These are phyloP conservation scores for Diploscapter pachys DNA, from an alignment of 1,140 invertebrate species.

Conservation along the genomic window DNA sequence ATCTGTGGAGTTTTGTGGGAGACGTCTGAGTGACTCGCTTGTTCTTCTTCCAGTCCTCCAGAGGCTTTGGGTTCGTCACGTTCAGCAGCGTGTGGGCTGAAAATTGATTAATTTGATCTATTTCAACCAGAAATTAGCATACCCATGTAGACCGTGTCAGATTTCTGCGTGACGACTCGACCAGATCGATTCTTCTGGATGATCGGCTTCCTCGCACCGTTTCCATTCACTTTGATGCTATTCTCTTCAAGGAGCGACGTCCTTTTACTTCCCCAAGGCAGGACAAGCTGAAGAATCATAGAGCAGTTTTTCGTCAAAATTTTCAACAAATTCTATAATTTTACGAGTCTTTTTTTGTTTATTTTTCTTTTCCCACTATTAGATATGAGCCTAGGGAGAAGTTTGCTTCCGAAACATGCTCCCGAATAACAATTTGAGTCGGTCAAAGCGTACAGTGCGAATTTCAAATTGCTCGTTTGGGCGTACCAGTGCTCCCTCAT, in stretches of 20 bases:
- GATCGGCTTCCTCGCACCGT: background rate
- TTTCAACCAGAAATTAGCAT: background rate
- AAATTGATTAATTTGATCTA: background rate
- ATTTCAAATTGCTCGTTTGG: too few relatives aligned
- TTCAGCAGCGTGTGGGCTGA: conserved; percentile 16
- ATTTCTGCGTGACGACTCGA: background rate
- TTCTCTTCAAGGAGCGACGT: conserved; percentile 13
- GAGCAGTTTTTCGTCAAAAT: background rate
- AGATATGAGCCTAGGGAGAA: too few relatives aligned
- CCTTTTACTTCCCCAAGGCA: background rate
- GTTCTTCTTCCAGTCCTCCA: background rate
- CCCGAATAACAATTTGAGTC: too few relatives aligned
- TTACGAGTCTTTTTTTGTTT: background rate
- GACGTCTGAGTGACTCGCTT: background rate
- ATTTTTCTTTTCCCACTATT: too few relatives aligned
- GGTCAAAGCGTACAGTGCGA: too few relatives aligned
- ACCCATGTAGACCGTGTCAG: conserved; percentile 2
- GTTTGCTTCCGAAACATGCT: too few relatives aligned
- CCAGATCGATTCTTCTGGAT: conserved; percentile 15
- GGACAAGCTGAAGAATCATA: background rate
- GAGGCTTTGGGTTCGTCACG: conserved; percentile 4
- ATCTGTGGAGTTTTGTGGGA: background rate
- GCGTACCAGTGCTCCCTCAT: too few relatives aligned
- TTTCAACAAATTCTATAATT: conserved; percentile 7
- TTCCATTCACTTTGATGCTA: background rate